Conservation (phyloP, 2,888 invertebrate genomes). For the Lepidocyrtinus sp. region DNA sequence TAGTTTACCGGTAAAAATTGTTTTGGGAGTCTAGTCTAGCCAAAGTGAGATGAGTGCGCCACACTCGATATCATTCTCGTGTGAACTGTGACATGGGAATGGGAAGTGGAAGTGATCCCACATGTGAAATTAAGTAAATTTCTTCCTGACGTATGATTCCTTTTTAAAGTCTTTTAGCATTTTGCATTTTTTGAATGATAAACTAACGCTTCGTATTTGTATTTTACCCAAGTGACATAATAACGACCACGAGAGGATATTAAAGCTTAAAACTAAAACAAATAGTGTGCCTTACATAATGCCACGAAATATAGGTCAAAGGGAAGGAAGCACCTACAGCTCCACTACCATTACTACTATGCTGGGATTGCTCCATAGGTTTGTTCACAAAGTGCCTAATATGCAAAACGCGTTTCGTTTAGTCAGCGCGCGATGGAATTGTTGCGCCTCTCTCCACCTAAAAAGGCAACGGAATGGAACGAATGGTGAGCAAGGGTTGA, state of each 20-base stretch:
- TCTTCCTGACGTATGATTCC: too few species aligned
- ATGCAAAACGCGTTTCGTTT: too few species aligned
- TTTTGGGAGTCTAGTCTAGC: too few species aligned
- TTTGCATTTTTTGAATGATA: not conserved
- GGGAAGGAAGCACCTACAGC: constrained; percentile 60
- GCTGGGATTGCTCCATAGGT: not conserved
- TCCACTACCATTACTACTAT: constrained; percentile 10
- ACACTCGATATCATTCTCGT: too few species aligned
- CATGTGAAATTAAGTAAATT: constrained; percentile 10
- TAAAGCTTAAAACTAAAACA: not conserved
- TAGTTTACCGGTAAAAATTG: too few species aligned
- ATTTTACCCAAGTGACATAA: not conserved
- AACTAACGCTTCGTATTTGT: not conserved
- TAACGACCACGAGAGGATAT: not conserved
- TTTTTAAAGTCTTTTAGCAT: not conserved
- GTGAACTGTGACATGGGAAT: constrained; percentile 60
- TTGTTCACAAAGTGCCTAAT: too few species aligned
- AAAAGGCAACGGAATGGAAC: constrained; percentile 47
- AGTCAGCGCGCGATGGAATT: too few species aligned
- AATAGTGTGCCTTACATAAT: constrained; percentile 45
- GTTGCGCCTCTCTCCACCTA: constrained; percentile 24
- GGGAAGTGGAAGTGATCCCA: constrained; percentile 53
- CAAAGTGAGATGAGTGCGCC: too few species aligned
- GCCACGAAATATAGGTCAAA: constrained; percentile 58
- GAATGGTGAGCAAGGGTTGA: constrained; percentile 47